These are phyloP conservation scores for Ormyrus thymus DNA, from an alignment of 2,888 invertebrate species.

Conservation along the genomic window DNA sequence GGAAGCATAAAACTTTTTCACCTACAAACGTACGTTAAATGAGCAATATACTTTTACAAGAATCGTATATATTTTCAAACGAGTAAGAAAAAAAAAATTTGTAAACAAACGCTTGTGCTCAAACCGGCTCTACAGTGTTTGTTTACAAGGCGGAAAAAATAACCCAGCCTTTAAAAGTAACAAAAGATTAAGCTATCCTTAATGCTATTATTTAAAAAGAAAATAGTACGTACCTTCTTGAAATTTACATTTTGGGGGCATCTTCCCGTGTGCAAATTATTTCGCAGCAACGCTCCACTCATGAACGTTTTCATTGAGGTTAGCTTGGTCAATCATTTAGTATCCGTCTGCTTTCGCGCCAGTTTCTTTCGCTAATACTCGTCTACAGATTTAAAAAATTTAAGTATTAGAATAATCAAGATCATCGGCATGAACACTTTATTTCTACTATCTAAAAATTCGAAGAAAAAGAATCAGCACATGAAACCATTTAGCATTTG, in stretches of 20 bases:
- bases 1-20: constrained; percentile 95
- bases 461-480: too few relatives aligned
- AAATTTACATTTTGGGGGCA: constrained; percentile 85
- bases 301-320: constrained; percentile 37
- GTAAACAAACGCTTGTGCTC: neutral
- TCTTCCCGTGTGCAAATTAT: constrained; percentile 61
- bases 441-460: too few relatives aligned
- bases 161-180: neutral
- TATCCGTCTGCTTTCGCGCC: constrained; percentile 23
- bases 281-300: constrained; percentile 14
- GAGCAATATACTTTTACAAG: neutral
- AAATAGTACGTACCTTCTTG: constrained; percentile 79
- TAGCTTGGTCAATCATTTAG: constrained; percentile 47
- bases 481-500: too few relatives aligned
- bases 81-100: too few relatives aligned
- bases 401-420: neutral
- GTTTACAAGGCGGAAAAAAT: constrained; percentile 30
- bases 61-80: neutral
- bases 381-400: neutral
- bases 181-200: neutral
- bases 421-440: too few relatives aligned
- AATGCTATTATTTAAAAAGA: neutral
- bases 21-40: constrained; percentile 77
- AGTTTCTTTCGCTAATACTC: constrained; percentile 2
- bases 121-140: constrained; percentile 8